Evolutionary conservation across 2,113 vertebrate genomes (phyloP).

Genomic region (Nycticryphes semicollaris): DNA sequence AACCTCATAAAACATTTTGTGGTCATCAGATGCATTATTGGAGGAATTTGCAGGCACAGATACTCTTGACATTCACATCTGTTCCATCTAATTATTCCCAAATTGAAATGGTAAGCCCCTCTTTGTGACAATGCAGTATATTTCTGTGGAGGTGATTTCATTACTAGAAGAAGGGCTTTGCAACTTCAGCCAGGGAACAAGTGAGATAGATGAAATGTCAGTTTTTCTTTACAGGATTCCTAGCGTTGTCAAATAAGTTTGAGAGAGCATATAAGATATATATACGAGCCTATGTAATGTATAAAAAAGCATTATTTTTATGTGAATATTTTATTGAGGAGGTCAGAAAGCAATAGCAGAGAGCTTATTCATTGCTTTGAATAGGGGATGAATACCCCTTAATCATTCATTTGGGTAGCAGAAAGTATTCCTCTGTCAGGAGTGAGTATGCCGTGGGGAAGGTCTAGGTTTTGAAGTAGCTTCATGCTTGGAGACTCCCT

Average conservation of each 20-base stretch:
- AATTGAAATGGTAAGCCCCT: conserved; percentile 50
- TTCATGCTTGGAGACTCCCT: background rate
- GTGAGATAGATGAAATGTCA: conserved; percentile 5
- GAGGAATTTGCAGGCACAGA: conserved; percentile 39
- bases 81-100: conserved; percentile 32
- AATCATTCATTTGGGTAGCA: background rate
- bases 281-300: background rate
- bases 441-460: background rate
- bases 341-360: background rate
- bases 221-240: background rate
- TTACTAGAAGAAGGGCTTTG: conserved; percentile 44
- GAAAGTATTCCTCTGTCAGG: background rate
- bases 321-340: background rate
- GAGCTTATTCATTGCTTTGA: background rate
- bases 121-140: conserved; percentile 43
- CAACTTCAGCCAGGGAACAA: background rate
- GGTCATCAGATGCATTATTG: conserved; percentile 52
- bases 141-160: conserved; percentile 43
- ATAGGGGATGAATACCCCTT: background rate
- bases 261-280: background rate
- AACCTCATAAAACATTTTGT: conserved; percentile 58
- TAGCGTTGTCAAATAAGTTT: background rate
- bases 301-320: background rate
- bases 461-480: background rate
- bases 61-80: conserved; percentile 57